Percentiles rank a stretch among this genome's conserved stretches.
phyloP scores from a whole-genome alignment of 1,140 invertebrate genomes.

The Ostrea denselamellosa region DNA sequence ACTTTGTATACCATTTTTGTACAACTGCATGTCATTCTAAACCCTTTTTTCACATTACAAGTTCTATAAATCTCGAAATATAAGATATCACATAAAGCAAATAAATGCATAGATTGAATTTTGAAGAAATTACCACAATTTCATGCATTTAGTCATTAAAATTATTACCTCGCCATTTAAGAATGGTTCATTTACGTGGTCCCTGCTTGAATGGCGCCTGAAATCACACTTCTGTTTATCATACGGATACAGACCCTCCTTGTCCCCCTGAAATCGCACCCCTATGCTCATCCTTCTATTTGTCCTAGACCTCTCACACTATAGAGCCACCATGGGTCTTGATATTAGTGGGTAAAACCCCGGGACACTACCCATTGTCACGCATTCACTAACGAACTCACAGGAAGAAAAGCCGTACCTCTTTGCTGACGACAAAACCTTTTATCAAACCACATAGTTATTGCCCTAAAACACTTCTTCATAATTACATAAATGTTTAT shows the following conservation, averaged over 20 bases:
- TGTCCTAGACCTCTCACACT: neutral
- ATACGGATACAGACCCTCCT: neutral
- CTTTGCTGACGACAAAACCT: neutral
- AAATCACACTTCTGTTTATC: neutral
- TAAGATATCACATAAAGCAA: too few relatives aligned
- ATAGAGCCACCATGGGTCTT: neutral
- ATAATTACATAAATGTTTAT: slow-evolving; percentile 33
- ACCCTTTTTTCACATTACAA: too few relatives aligned
- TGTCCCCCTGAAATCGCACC: slow-evolving; percentile 17
- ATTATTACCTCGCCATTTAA: neutral
- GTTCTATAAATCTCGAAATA: too few relatives aligned
- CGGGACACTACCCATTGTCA: neutral
- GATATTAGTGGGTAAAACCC: neutral
- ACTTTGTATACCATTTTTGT: too few relatives aligned
- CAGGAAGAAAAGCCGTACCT: neutral
- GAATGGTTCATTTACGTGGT: slow-evolving; percentile 7
- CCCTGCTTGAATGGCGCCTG: neutral
- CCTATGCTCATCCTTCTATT: neutral
- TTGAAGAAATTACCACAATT: too few relatives aligned
- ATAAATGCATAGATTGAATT: too few relatives aligned
- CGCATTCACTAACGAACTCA: slow-evolving; percentile 5
- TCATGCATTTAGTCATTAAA: neutral
- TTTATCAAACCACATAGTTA: slow-evolving; percentile 19
- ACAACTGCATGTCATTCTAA: too few relatives aligned
- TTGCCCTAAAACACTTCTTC: slow-evolving; percentile 25